A percentile compares a stretch with the other conserved stretches of the same genome.
Evolutionary conservation across 1,140 invertebrate species (phyloP).

Genomic region (Drosophila subobscura): DNA sequence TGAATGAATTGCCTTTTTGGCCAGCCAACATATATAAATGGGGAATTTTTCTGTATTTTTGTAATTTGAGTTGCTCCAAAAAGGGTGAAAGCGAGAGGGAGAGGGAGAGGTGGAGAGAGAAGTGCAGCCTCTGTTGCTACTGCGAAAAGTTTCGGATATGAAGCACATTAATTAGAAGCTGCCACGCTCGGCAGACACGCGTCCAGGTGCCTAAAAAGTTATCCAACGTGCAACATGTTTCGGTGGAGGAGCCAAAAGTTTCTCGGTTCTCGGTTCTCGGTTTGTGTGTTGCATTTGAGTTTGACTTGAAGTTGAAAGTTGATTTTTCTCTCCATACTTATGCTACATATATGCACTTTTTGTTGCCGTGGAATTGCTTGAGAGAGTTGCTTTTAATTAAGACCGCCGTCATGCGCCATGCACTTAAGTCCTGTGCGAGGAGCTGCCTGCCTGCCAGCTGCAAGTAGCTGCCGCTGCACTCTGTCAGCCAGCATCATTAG

Average conservation of each 20-base stretch:
- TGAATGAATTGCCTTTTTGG: constrained; percentile 13
- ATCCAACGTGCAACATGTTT: constrained; percentile 63
- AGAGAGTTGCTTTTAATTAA: constrained; percentile 70
- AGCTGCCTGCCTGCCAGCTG: constrained; percentile 1
- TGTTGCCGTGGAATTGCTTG: constrained; percentile 21
- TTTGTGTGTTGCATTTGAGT: constrained; percentile 54
- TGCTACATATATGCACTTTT: constrained; percentile 3
- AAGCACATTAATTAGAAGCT: constrained; percentile 78
- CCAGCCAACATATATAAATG: not conserved
- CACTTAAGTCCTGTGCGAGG: constrained; percentile 32
- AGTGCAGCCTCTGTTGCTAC: constrained; percentile 24
- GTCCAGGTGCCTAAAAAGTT: constrained; percentile 63
- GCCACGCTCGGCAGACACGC: constrained; percentile 69
- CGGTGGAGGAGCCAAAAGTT: constrained; percentile 28
- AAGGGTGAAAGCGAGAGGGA: too few relatives aligned
- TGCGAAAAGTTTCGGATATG: constrained; percentile 45
- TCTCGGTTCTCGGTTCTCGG: constrained; percentile 32
- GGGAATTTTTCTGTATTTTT: constrained; percentile 36
- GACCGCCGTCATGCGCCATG: constrained; percentile 56
- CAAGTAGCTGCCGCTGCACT: constrained; percentile 28
- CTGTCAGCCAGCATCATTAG: constrained; percentile 47
- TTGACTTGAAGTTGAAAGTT: constrained; percentile 55
- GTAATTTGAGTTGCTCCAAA: constrained; percentile 34
- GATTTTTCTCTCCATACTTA: constrained; percentile 22
- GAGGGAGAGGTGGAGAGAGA: not conserved